Percentiles rank a stretch among this genome's conserved stretches.
Evolutionary conservation across 2,113 vertebrate genomes (phyloP).

Genomic region (Malurus cyaneus): DNA sequence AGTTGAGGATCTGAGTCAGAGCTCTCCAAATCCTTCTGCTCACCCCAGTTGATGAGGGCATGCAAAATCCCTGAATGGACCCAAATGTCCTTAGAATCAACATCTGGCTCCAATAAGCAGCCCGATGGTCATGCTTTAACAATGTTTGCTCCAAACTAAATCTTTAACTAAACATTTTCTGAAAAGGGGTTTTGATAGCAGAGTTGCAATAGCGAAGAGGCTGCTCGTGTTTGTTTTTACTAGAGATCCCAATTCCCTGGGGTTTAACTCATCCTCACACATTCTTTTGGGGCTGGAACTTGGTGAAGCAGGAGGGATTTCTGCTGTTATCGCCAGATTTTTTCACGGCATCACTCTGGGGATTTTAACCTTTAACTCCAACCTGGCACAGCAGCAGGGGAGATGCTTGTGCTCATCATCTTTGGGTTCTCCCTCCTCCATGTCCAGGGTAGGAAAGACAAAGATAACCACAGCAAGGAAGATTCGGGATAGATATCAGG

Average conservation of each 20-base stretch:
- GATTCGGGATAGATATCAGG: not conserved
- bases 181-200: slow-evolving; percentile 53
- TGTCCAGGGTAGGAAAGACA: not conserved
- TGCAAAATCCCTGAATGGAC: slow-evolving; percentile 76
- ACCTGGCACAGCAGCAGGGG: not conserved
- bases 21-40: slow-evolving; percentile 66
- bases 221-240: slow-evolving; percentile 56
- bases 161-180: slow-evolving; percentile 69
- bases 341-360: not conserved
- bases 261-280: slow-evolving; percentile 60
- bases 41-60: slow-evolving; percentile 73
- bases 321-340: not conserved
- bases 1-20: slow-evolving; percentile 55
- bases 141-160: slow-evolving; percentile 63
- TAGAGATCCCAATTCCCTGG: slow-evolving; percentile 45
- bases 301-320: not conserved
- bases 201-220: slow-evolving; percentile 46
- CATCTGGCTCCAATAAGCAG: slow-evolving; percentile 86
- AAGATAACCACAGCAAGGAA: not conserved
- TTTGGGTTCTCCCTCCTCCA: not conserved
- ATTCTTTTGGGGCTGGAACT: not conserved
- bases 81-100: slow-evolving; percentile 70
- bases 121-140: slow-evolving; percentile 63
- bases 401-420: not conserved
- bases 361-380: not conserved